Base-by-base conservation (phyloP, 37 sponge, comb jelly and placozoan genomes). In the Axinella damicornis region DNA sequence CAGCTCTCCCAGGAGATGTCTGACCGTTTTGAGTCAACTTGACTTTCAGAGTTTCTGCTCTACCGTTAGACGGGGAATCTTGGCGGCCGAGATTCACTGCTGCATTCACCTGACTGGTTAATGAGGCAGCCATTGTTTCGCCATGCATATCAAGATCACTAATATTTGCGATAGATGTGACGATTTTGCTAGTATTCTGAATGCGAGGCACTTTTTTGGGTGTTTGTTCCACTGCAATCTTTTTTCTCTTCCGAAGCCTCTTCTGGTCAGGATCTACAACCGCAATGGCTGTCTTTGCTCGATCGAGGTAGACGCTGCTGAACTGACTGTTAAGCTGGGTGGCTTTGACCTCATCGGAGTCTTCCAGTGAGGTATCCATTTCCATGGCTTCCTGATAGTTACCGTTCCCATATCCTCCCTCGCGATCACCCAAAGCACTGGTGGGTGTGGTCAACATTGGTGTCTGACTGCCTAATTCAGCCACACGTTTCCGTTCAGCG, bases 281-380 rank as follows among this genome's bases (percentile, higher is more conserved):
- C 53, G 81, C 86, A 39, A 90, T 85, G 61, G 91, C 91, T 0
- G 81, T 85, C 76, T 90, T 90, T 46, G 73, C 74, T 6, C 74
- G 63, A 41, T 77, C 56, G 36, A n/a, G 74, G 25, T 90, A 90
- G 16, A 84, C 74, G 53, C 76, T 79, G 30, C 91, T 90, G 52
- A 90, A 90, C 2, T 71, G 80, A 24, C 57, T 67, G 53, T 46
- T 46, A 4, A 46, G 46, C 4, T 46, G 69, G 5, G 69, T 38
- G 14, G 69, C 37, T 36, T 69, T 33, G 38, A 0, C 69, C 69
- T 34, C 22, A 5, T 69, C 69, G 21, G 35, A 33, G 14, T 39
- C 65, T 6, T 46, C 66, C 21, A 2, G 34, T 15, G 31, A 11
- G 5, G 40, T 24, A 16, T n/a, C 53, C 46, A 46, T 46, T 46